Evolutionary conservation across 2,797 vertebrate genomes (phyloP), one percentile per base, ranked within the genome.

Genomic region (Emys orbicularis): DNA sequence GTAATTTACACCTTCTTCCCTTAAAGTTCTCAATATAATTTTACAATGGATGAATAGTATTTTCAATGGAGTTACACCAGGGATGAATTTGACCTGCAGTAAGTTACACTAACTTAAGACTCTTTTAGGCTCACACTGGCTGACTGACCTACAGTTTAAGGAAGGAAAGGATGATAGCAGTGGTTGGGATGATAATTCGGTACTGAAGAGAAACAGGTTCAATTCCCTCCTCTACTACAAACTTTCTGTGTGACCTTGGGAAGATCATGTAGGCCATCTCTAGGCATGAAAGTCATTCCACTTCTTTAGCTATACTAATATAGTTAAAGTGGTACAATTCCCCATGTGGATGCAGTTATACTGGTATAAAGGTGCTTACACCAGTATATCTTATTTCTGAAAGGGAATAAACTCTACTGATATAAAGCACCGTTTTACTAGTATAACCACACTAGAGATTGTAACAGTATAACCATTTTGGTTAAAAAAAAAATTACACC

Each of bases 171-270:
- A 37, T n/a, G 8, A 29, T 10, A 31, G 10, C 37, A 83, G 47
- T 0, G 0, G 21, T 8, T 76, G 0, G 0, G n/a, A 19, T 2
- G 9, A 7, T 6, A 57, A 44, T 0, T 3, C 50, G 31, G 16
- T 79, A 37, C 8, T 65, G n/a, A n/a, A 3, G 16, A n/a, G 13
- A 65, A 65, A 65, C 13, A 18, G 61, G 6, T 65, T n/a, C 34
- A 5, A 5, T 65, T 34, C 31, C 15, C 15, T 57, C 25, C 56
- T 57, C 23, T 57, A 29, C 23, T 23, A 57, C 59, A 65, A 13
- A n/a, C 8, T 65, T 65, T 34, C 59, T 61, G 15, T 61, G 15
- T 61, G 29, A 34, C 31, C 31, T 65, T 65, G 34, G 56, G 15
- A 3, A 65, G 61, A 16, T 65, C 15, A 65, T n/a, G 34, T 65